Conservation (phyloP, 1,140 invertebrate species). For the Periplaneta americana region DNA sequence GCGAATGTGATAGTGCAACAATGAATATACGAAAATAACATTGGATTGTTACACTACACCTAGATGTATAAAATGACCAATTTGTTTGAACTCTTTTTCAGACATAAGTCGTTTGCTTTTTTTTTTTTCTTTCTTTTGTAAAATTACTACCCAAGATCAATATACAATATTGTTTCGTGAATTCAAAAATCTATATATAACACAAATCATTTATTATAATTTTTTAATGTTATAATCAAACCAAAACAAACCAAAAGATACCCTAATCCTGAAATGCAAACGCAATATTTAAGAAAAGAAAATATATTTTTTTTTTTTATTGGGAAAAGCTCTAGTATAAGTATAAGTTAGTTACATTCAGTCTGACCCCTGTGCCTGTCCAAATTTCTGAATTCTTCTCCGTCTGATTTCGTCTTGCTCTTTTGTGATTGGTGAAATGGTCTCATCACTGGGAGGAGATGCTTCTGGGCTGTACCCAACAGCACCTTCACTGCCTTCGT, state of each 20-base stretch:
- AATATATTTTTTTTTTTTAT: neutral
- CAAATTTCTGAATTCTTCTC: slow-evolving; percentile 64
- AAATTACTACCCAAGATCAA: too few species aligned
- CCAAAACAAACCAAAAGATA: neutral
- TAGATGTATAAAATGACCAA: neutral
- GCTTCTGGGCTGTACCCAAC: neutral
- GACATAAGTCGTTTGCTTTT: too few species aligned
- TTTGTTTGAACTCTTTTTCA: neutral
- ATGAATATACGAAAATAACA: neutral
- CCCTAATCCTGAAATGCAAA: neutral
- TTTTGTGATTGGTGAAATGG: neutral
- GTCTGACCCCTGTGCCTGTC: slow-evolving; percentile 12
- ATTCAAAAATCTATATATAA: too few species aligned
- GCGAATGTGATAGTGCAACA: too few species aligned
- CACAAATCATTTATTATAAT: neutral
- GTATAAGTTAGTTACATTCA: neutral
- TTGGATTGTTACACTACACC: neutral
- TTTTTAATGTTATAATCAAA: neutral
- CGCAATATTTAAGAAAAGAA: neutral
- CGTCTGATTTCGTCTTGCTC: slow-evolving; percentile 53
- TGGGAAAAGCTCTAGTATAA: neutral
- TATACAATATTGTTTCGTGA: too few species aligned
- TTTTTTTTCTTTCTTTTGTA: too few species aligned
- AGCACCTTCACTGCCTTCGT: slow-evolving; percentile 1
- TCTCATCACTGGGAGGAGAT: neutral